Percentiles rank a stretch among this genome's conserved stretches.
Evolutionary conservation across 2,797 vertebrate genomes (phyloP).

Genomic region (Myripristis jacobus): DNA sequence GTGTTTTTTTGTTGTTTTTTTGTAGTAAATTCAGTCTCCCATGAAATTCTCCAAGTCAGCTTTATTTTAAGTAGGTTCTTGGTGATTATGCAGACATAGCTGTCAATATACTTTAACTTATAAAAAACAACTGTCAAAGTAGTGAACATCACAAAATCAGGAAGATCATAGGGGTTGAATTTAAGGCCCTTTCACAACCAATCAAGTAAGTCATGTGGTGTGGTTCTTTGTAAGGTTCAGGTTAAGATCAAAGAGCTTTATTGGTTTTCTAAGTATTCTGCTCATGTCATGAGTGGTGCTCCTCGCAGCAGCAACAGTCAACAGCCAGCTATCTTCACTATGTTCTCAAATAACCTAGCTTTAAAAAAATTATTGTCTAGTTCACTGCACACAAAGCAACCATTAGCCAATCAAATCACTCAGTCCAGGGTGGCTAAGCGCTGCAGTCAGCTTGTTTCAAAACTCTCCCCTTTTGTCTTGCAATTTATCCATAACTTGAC

Average conservation of each 20-base stretch:
- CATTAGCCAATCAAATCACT: constrained; percentile 12
- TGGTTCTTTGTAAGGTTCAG: constrained; percentile 36
- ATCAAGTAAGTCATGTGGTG: constrained; percentile 37
- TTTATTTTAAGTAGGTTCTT: constrained; percentile 76
- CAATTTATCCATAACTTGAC: not conserved
- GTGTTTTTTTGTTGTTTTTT: no score
- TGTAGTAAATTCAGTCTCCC: constrained; percentile 37
- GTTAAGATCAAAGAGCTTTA: constrained; percentile 54
- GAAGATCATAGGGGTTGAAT: constrained; percentile 51
- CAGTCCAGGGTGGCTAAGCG: constrained; percentile 16
- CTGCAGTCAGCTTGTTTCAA: constrained; percentile 24
- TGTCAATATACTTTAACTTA: constrained; percentile 68
- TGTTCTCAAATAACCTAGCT: constrained; percentile 5
- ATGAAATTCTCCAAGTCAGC: constrained; percentile 52
- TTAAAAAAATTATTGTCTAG: constrained; percentile 21
- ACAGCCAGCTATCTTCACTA: constrained; percentile 54
- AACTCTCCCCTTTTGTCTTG: constrained; percentile 1
- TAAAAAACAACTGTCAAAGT: constrained; percentile 70
- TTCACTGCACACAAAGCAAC: constrained; percentile 31
- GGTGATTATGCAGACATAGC: constrained; percentile 66
- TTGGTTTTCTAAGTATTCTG: constrained; percentile 44
- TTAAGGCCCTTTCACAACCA: constrained; percentile 64
- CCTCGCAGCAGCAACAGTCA: constrained; percentile 54
- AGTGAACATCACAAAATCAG: constrained; percentile 69
- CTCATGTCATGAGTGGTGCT: constrained; percentile 44